Evolutionary conservation across 2,888 invertebrate species (phyloP).

Genomic region (Ganaspis brasiliensis): DNA sequence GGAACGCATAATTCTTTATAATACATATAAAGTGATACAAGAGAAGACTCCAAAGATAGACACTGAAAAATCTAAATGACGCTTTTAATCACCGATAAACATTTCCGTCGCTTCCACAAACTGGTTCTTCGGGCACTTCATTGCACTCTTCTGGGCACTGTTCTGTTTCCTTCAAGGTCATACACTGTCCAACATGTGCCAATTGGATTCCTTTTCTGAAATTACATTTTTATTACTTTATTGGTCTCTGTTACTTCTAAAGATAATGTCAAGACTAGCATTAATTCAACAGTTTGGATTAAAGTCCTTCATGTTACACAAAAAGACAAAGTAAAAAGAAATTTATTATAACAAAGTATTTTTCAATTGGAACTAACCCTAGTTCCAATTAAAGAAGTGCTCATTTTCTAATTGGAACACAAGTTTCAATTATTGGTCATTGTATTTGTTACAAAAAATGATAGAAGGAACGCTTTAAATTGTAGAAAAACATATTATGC

Average conservation of each 20-base stretch:
- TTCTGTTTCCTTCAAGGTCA: constrained; percentile 85
- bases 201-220: constrained; percentile 91
- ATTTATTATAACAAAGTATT: too few species aligned
- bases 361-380: too few species aligned
- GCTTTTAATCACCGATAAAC: constrained; percentile 86
- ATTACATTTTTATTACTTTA: constrained; percentile 56
- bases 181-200: constrained; percentile 94
- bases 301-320: too few species aligned
- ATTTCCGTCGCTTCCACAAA: constrained; percentile 95
- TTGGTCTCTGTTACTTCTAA: neutral
- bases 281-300: too few species aligned
- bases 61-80: constrained; percentile 8
- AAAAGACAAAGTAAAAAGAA: too few species aligned
- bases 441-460: too few species aligned
- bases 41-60: constrained; percentile 25
- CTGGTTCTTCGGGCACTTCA: constrained; percentile 85
- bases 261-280: too few species aligned
- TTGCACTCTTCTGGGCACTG: constrained; percentile 85
- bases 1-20: neutral
- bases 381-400: too few species aligned
- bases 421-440: too few species aligned
- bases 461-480: too few species aligned
- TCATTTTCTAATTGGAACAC: too few species aligned
- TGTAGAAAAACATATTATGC: too few species aligned
- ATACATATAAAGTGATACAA: neutral